Evolutionary conservation across 37 sponge, comb jelly and placozoan genomes (phyloP), one percentile per base, ranked within the genome.

Genomic region (Lycopodina hypogea): DNA sequence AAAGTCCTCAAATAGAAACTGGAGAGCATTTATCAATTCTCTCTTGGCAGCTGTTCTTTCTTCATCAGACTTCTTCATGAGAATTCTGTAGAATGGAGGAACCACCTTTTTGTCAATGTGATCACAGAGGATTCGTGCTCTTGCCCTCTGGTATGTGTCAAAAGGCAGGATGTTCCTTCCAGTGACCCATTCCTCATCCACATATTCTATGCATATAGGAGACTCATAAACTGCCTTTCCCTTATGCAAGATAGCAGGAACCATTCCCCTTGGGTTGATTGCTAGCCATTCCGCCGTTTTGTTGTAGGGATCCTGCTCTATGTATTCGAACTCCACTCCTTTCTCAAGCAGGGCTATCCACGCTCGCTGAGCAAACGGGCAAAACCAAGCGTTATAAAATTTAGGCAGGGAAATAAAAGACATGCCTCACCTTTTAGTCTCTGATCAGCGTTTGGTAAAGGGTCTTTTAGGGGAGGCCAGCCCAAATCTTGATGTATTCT

Each of bases 341-440:
- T 80, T 80, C 41, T 56, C 71, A 11, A 80, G 39, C 39, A 80
- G 59, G 34, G 71, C 70, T 1, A 80, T 56, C 81, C 81, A 80
- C 4, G 81, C 71, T 19, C 81, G 70, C 60, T 80, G 81, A 56
- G 81, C 81, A 69, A 69, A 80, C 33, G 81, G 81, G 39, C 81
- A 80, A 37, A 71, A 80, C 81, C 81, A 80, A 18, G 81, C 69
- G n/a, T 33, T 61, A 42, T 80, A 80, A 28, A 62, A 53, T 53
- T 53, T 53, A 19, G 55, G 55, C 12, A 53, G 55, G n/a, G n/a
- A n/a, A n/a, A n/a, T n/a, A n/a, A n/a, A n/a, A n/a, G n/a, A n/a
- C n/a, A n/a, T n/a, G n/a, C n/a, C n/a, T n/a, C n/a, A n/a, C n/a
- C n/a, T n/a, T n/a, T n/a, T n/a, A n/a, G n/a, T n/a, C n/a, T n/a